These are phyloP conservation scores for Pitangus sulphuratus DNA, from an alignment of 2,797 vertebrate genomes.

Conservation along the genomic window DNA sequence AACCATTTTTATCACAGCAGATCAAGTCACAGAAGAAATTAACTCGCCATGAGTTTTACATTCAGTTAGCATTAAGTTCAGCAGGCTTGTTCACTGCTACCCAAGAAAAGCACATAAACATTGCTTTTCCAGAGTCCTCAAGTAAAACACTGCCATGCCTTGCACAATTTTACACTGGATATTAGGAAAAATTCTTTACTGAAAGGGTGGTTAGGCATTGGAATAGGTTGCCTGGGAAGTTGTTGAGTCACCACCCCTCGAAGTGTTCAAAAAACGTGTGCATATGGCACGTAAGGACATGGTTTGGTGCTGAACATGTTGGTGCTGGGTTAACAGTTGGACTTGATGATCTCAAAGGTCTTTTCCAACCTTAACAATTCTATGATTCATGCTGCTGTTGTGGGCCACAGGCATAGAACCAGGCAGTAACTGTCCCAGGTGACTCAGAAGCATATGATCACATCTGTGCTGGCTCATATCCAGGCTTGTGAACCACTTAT, in stretches of 20 bases:
- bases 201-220: background rate
- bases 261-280: fast-evolving
- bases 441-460: background rate
- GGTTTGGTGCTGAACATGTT: background rate
- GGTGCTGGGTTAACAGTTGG: background rate
- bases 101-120: background rate
- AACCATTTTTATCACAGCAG: background rate
- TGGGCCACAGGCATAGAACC: background rate
- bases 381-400: background rate
- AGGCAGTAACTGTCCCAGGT: background rate
- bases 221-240: background rate
- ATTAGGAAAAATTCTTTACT: background rate
- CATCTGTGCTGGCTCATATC: background rate
- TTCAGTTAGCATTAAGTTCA: background rate
- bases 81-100: background rate
- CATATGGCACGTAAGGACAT: background rate
- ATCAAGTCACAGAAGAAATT: background rate
- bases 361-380: background rate
- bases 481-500: background rate
- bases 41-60: background rate
- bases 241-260: background rate
- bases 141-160: background rate
- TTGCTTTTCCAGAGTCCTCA: background rate
- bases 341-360: background rate
- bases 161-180: background rate